Percentiles rank a stretch among this genome's conserved stretches.
These are phyloP conservation scores for Morone saxatilis DNA, from an alignment of 2,113 vertebrate genomes.

Conservation along the genomic window DNA sequence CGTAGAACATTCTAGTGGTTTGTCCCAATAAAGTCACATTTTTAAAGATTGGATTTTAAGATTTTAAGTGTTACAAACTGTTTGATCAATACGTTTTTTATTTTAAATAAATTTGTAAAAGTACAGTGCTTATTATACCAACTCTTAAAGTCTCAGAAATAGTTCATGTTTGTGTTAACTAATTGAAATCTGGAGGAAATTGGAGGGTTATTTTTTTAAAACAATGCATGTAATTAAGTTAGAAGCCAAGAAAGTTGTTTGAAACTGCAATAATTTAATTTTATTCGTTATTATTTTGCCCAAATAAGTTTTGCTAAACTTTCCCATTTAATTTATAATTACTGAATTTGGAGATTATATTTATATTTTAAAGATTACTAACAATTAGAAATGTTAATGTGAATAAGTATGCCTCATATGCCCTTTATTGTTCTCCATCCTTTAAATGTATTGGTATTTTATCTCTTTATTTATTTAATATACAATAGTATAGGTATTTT, in stretches of 20 bases:
- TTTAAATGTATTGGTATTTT: background rate
- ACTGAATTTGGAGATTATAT: background rate
- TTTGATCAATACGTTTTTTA: background rate
- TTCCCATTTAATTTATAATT: background rate
- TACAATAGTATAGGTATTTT: background rate
- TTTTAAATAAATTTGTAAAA: no score
- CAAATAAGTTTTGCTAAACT: background rate
- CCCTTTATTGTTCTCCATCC: background rate
- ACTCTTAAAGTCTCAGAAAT: no score
- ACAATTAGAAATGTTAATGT: background rate
- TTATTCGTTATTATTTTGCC: background rate
- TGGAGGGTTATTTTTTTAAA: no score
- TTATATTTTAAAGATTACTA: background rate
- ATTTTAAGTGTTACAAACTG: background rate
- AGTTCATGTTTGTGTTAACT: no score
- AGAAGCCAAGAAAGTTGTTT: background rate
- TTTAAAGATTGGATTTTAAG: no score
- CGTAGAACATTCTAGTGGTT: slow-evolving; percentile 86
- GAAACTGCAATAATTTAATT: background rate
- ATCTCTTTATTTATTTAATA: background rate
- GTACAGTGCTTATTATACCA: no score
- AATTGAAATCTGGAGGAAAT: no score
- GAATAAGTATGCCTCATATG: background rate
- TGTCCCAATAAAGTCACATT: background rate
- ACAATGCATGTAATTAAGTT: no score